Base-by-base conservation (phyloP, 2,113 vertebrate species). In the Ictalurus furcatus region DNA sequence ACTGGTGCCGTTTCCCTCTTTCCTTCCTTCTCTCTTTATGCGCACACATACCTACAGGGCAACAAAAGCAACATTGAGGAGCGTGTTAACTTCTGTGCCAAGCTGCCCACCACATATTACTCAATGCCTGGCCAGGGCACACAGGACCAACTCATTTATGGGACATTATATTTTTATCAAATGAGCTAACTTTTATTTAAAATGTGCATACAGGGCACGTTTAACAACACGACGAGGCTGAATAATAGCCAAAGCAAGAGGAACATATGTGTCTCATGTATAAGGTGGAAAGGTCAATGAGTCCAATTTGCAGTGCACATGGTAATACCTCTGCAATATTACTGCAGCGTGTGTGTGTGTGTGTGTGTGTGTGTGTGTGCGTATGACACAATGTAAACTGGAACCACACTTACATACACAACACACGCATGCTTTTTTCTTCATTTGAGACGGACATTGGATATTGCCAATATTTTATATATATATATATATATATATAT, bases 41-140 rank as follows among this genome's bases (percentile, higher is more conserved):
- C 65, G 44, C 78, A 79, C 88, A 87, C 78, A 82, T 85, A 89
- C 92, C 92, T 92, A 88, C 92, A 91, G 89, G 89, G 89, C 92
- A 94, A 94, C 94, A 95, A 94, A 94, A 93, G 92, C 91, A 85
- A 84, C 93, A 93, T 94, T 95, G 91, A 94, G 92, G 91, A 86
- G 90, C 30, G 56, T 80, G 87, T 90, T 86, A 37, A 88, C 90
- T 88, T 92, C 91, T 91, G 82, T 76, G 85, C 87, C 80, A 87
- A 88, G 65, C 91, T 84, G 88, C 88, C 89, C 88, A 90, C 88
- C 56, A n/a, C 86, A 80, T 85, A 88, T 89, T 89, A 92, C 88
- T 90, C 76, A 90, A 58, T 61, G 79, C 78, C 44, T 80, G 88
- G 81, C 28, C 40, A 52, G 28, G 76, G 82, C 74, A 89, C 83